Evolutionary conservation across 1,140 invertebrate species (phyloP), one percentile per base, ranked within the genome.

Genomic region (Zaprionus gabonicus): DNA sequence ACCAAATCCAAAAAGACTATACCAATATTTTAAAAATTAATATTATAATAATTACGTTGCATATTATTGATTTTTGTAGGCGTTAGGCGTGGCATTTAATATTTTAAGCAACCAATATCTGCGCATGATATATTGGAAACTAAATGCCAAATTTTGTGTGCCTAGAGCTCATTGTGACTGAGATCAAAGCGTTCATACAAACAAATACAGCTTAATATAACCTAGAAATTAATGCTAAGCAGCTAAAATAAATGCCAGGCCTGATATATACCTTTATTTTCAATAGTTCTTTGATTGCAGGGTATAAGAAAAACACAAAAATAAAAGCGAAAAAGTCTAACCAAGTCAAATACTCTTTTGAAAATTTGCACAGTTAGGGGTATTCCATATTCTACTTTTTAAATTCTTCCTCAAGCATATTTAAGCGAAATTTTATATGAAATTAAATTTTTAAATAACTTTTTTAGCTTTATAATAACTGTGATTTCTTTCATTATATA

Each of bases 311-410:
- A 41, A n/a, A 41, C 4, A 4, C 13, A 10, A 9, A 46, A 46
- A 46, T 9, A 9, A 46, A 9, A 7, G 3, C 7, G n/a, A 9
- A 62, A 75, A 59, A 59, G 17, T 51, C 65, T 41, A 49, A 72
- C 60, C 13, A 20, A 55, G 63, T 56, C 63, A 41, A 38, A 65
- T 65, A 65, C 34, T 4, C 63, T 65, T 20, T 12, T n/a, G n/a
- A 1, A 20, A 20, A 49, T 3, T 6, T 49, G 17, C 20, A 17
- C 4, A 51, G 20, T 51, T 17, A 25, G 46, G 20, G 12, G 4
- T 51, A 51, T 51, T 13, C 20, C 20, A 51, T 4, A 4, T 9
- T 13, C 12, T 4, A 36, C 4, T 1, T 38, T 15, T 15, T 2
- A 3, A 34, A 10, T 3, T 34, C 9, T 10, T 34, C 31, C 10